A percentile compares a stretch with the other conserved stretches of the same genome.
These are phyloP conservation scores for Craniophora ligustri DNA, from an alignment of 2,888 invertebrate genomes.

Conservation along the genomic window DNA sequence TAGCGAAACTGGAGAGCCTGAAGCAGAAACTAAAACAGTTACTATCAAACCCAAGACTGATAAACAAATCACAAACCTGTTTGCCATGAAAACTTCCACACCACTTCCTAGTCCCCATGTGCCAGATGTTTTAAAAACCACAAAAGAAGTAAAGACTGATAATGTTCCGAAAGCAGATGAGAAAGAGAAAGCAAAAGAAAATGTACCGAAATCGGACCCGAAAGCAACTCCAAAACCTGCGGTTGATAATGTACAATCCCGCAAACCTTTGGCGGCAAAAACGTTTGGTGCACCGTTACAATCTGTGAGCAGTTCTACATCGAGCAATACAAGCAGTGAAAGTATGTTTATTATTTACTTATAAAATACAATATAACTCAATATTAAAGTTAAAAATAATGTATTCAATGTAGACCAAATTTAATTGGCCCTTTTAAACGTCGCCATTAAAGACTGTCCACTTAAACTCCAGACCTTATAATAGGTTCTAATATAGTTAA, in stretches of 20 bases:
- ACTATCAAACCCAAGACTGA: conserved; percentile 60
- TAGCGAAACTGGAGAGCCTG: conserved; percentile 78
- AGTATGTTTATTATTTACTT: background rate
- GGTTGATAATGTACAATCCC: conserved; percentile 61
- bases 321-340: background rate
- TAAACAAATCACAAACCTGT: conserved; percentile 71
- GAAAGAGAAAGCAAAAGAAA: conserved; percentile 71
- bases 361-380: background rate
- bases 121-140: conserved; percentile 66
- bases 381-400: too few species aligned
- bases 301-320: conserved; percentile 43
- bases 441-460: too few species aligned
- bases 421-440: too few species aligned
- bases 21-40: conserved; percentile 54
- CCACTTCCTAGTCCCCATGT: conserved; percentile 58
- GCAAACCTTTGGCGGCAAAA: conserved; percentile 62
- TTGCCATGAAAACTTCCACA: conserved; percentile 65
- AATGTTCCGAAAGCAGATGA: conserved; percentile 60
- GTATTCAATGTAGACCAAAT: too few species aligned
- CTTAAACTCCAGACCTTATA: too few species aligned
- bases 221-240: conserved; percentile 42
- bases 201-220: conserved; percentile 61
- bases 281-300: conserved; percentile 45
- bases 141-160: conserved; percentile 60
- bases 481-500: too few species aligned